Evolutionary conservation across 2,113 vertebrate species (phyloP).

Genomic region (Spermophilus dauricus): DNA sequence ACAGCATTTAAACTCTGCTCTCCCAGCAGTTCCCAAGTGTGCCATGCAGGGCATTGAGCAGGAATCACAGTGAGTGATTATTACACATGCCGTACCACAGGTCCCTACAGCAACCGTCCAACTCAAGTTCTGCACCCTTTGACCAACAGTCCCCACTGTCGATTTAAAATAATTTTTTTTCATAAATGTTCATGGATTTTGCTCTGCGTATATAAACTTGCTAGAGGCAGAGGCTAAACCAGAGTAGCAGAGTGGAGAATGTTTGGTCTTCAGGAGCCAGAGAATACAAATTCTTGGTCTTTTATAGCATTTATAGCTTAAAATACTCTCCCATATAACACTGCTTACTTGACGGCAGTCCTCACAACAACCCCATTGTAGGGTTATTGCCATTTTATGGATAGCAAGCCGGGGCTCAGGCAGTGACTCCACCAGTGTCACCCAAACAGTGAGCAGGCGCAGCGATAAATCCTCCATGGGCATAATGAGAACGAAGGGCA

Average conservation of each 20-base stretch:
- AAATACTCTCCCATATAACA: neutral
- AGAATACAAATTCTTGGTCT: slow-evolving; percentile 17
- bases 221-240: neutral
- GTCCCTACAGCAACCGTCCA: neutral
- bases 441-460: neutral
- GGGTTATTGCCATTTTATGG: neutral
- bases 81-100: too few species aligned
- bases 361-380: neutral
- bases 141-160: neutral
- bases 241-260: neutral
- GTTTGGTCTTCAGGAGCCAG: neutral
- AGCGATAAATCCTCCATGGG: neutral
- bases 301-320: neutral
- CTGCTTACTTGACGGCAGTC: neutral
- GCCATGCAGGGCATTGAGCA: neutral
- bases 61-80: too few species aligned
- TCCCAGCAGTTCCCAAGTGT: neutral
- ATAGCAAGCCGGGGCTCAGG: neutral
- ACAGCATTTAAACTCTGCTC: neutral
- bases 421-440: neutral
- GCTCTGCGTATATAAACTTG: neutral
- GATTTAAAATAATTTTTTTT: neutral
- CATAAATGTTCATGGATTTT: neutral
- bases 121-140: neutral
- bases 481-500: neutral